Conservation (phyloP, 2,888 invertebrate species). For the Papilio gigon region DNA sequence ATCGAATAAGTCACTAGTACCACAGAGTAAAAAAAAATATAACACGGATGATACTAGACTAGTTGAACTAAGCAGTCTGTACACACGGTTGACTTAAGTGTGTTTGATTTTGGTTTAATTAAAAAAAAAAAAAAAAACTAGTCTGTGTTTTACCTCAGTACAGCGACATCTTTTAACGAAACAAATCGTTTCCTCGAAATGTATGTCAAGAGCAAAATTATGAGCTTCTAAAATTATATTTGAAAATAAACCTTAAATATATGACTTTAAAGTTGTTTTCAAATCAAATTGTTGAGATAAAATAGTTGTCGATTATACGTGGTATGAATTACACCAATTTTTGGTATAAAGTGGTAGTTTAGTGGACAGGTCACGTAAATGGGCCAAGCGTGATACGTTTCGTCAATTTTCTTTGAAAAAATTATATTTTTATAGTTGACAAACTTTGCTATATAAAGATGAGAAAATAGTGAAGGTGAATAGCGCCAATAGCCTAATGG, state of each 20-base stretch:
- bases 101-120: too few species aligned
- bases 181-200: constrained; percentile 66
- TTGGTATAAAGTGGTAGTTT: constrained; percentile 50
- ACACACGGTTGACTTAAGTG: too few species aligned
- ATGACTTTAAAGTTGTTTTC: constrained; percentile 51
- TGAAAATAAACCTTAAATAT: constrained; percentile 41
- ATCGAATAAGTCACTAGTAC: too few species aligned
- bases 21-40: too few species aligned
- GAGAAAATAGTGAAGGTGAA: neutral
- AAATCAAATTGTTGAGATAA: constrained; percentile 36
- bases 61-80: too few species aligned
- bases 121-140: neutral
- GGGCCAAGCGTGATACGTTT: constrained; percentile 64
- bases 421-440: constrained; percentile 39
- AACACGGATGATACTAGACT: too few species aligned
- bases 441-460: neutral
- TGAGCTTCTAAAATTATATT: constrained; percentile 35
- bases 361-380: constrained; percentile 65
- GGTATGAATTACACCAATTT: constrained; percentile 58
- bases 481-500: too few species aligned
- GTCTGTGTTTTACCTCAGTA: constrained; percentile 42
- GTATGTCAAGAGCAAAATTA: constrained; percentile 69
- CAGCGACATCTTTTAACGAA: constrained; percentile 57
- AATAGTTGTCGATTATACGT: constrained; percentile 53
- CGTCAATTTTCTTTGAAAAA: constrained; percentile 40